phyloP scores from a whole-genome alignment of 2,113 vertebrate genomes.

The Himantopus leucocephalus region DNA sequence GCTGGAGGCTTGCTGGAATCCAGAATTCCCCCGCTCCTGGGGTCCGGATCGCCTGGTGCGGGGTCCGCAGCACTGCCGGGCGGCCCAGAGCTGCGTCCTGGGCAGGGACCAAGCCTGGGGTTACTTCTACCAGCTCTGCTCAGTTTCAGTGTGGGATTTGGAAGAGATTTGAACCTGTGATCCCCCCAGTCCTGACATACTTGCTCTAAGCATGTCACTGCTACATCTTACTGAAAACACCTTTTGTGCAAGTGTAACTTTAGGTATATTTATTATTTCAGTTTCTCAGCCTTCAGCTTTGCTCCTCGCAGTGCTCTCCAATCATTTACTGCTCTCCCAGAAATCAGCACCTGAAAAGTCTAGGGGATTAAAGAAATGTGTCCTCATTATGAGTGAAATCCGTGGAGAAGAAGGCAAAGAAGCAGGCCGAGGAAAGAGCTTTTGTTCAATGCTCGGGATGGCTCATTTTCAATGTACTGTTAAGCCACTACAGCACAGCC shows the following conservation, averaged over 20 bases:
- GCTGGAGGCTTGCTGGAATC: background rate
- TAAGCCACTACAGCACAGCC: background rate
- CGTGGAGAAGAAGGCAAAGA: rapidly evolving
- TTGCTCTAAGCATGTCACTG: background rate
- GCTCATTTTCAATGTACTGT: background rate
- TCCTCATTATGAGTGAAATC: background rate
- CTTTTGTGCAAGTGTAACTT: background rate
- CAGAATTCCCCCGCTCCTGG: background rate
- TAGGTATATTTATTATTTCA: background rate
- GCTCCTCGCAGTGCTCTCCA: background rate
- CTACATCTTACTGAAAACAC: background rate
- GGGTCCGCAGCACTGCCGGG: no score
- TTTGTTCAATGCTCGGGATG: background rate
- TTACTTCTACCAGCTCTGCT: background rate
- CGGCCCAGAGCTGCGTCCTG: no score
- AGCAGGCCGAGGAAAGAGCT: background rate
- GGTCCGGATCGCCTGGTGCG: no score
- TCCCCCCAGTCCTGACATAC: background rate
- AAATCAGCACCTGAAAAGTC: background rate
- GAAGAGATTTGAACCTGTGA: background rate
- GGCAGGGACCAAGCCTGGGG: background rate
- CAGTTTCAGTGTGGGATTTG: background rate
- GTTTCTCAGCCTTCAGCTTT: background rate
- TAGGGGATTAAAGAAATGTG: background rate
- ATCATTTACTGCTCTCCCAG: background rate